phyloP scores from a whole-genome alignment of 2,888 invertebrate species.

The Sinopyrophorus schimmeli region DNA sequence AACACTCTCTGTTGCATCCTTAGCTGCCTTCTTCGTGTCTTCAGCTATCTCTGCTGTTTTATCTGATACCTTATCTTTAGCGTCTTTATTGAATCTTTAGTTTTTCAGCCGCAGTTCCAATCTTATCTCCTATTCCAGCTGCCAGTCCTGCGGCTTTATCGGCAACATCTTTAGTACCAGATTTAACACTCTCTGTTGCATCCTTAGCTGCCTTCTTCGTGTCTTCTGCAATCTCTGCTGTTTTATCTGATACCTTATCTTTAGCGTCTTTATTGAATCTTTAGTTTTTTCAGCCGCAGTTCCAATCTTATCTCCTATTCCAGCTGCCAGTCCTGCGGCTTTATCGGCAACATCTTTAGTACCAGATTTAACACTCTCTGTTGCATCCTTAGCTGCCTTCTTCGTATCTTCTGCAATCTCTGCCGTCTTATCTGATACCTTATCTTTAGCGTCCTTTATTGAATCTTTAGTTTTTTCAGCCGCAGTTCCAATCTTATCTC shows the following conservation, averaged over 20 bases:
- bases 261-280: too few relatives aligned
- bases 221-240: background rate
- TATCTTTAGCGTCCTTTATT: too few relatives aligned
- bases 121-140: slow-evolving; percentile 15
- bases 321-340: too few relatives aligned
- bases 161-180: slow-evolving; percentile 8
- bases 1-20: background rate
- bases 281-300: too few relatives aligned
- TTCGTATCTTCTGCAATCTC: background rate
- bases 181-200: background rate
- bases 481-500: too few relatives aligned
- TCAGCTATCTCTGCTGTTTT: background rate
- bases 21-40: background rate
- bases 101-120: background rate
- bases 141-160: slow-evolving; percentile 19
- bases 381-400: background rate
- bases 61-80: background rate
- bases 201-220: slow-evolving; percentile 6
- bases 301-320: too few relatives aligned
- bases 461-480: too few relatives aligned
- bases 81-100: background rate
- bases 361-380: background rate
- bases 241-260: too few relatives aligned
- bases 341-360: background rate
- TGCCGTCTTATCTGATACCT: background rate